Conservation (phyloP, 1,140 invertebrate genomes). For the Aricia agestis region DNA sequence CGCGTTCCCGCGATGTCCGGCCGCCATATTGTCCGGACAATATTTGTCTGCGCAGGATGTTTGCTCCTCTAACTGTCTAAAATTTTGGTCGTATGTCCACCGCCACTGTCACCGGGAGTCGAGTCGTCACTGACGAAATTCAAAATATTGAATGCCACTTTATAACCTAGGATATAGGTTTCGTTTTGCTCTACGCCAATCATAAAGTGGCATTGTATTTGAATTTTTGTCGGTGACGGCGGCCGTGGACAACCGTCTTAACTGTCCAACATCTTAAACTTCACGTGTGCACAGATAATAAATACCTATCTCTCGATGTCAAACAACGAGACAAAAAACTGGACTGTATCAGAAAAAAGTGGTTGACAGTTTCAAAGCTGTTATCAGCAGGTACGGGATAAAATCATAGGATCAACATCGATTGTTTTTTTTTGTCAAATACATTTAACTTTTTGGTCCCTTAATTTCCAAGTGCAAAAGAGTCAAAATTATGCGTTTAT, state of each 20-base stretch:
- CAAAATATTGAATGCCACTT: too few relatives aligned
- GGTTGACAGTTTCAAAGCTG: slow-evolving; percentile 25
- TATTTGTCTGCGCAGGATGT: slow-evolving; percentile 68
- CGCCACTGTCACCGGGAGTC: too few relatives aligned
- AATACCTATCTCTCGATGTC: slow-evolving; percentile 14
- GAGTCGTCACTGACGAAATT: too few relatives aligned
- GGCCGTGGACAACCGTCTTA: background rate
- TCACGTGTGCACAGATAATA: slow-evolving; percentile 33
- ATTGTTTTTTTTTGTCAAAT: background rate
- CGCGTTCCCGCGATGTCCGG: slow-evolving; percentile 60
- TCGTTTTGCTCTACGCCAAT: too few relatives aligned
- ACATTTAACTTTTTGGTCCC: too few relatives aligned
- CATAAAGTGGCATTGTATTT: too few relatives aligned
- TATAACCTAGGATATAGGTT: too few relatives aligned
- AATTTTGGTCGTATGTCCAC: too few relatives aligned
- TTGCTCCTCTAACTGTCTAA: slow-evolving; percentile 49
- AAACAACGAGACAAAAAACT: background rate
- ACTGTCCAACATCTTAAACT: slow-evolving; percentile 58
- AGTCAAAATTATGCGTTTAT: too few relatives aligned
- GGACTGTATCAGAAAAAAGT: background rate
- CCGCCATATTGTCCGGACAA: slow-evolving; percentile 39
- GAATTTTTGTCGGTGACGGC: too few relatives aligned
- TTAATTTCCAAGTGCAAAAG: too few relatives aligned
- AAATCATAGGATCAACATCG: background rate
- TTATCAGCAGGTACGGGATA: slow-evolving; percentile 29